These are phyloP conservation scores for Cladorhizidae sp. DNA, from an alignment of 37 sponge, comb jelly and placozoan genomes.

Conservation along the genomic window DNA sequence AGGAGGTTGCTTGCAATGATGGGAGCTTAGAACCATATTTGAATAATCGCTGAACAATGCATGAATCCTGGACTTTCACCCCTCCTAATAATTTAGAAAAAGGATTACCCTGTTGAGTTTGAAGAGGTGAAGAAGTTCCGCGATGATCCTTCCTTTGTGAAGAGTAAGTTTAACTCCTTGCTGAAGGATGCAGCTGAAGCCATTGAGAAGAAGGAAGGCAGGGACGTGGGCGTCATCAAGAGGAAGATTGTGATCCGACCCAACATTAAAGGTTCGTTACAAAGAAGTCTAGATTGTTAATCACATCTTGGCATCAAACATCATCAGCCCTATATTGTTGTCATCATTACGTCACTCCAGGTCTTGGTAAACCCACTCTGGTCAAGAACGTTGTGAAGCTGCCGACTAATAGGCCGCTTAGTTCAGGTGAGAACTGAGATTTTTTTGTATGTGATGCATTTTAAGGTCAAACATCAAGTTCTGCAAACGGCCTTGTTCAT, in stretches of 20 bases:
- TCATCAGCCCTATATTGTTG: too few species aligned
- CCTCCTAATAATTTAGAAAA: constrained; percentile 1
- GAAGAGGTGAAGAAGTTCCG: not conserved
- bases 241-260: constrained; percentile 18
- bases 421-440: too few species aligned
- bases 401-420: too few species aligned
- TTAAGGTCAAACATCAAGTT: too few species aligned
- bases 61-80: not conserved
- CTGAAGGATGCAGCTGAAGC: constrained; percentile 6
- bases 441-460: too few species aligned
- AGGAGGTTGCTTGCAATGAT: too few species aligned
- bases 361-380: too few species aligned
- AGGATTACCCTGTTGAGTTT: constrained; percentile 33
- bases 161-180: not conserved
- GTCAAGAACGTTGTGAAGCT: too few species aligned
- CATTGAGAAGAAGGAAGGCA: constrained; percentile 29
- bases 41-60: not conserved
- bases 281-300: too few species aligned
- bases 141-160: not conserved
- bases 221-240: constrained; percentile 19
- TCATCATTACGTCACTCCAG: too few species aligned
- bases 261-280: not conserved
- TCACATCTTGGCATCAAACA: too few species aligned
- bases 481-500: too few species aligned
- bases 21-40: not conserved